phyloP scores from a whole-genome alignment of 1,140 invertebrate genomes.

The Steinernema feltiae region DNA sequence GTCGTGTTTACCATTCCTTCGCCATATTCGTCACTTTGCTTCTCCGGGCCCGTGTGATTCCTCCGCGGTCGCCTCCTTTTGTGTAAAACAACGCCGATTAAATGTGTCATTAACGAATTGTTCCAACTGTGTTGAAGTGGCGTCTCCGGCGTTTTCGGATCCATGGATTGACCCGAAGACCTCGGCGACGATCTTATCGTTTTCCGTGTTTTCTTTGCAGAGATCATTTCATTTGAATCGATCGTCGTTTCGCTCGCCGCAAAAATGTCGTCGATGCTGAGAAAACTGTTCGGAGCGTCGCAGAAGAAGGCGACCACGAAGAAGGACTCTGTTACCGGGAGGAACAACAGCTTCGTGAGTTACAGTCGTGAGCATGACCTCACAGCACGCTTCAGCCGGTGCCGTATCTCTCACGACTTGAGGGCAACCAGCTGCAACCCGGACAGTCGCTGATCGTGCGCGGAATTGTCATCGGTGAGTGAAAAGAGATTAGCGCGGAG shows the following conservation, averaged over 20 bases:
- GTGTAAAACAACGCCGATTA: not conserved
- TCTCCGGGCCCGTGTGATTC: not conserved
- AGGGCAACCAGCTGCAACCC: conserved; percentile 51
- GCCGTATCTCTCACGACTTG: conserved; percentile 54
- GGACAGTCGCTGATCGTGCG: conserved; percentile 55
- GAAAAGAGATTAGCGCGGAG: not conserved
- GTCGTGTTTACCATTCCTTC: not conserved
- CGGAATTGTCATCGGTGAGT: conserved; percentile 49
- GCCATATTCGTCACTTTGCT: no score
- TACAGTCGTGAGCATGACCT: not conserved
- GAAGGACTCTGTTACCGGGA: conserved; percentile 56
- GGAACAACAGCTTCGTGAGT: conserved; percentile 55
- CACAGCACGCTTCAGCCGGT: conserved; percentile 44
- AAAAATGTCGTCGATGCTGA: conserved; percentile 9
- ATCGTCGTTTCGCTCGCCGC: not conserved
- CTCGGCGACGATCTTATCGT: not conserved
- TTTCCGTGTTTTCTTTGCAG: conserved; percentile 10
- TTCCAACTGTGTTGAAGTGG: no score
- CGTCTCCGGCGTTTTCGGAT: no score
- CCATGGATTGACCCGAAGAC: not conserved
- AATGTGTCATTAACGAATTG: not conserved
- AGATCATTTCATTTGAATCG: not conserved
- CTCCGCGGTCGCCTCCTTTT: no score
- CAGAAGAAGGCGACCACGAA: conserved; percentile 46
- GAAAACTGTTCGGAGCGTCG: conserved; percentile 3